Percentiles rank a stretch among this genome's conserved stretches.
These are phyloP conservation scores for Trichogramma dendrolimi DNA, from an alignment of 2,888 invertebrate genomes.

Conservation along the genomic window DNA sequence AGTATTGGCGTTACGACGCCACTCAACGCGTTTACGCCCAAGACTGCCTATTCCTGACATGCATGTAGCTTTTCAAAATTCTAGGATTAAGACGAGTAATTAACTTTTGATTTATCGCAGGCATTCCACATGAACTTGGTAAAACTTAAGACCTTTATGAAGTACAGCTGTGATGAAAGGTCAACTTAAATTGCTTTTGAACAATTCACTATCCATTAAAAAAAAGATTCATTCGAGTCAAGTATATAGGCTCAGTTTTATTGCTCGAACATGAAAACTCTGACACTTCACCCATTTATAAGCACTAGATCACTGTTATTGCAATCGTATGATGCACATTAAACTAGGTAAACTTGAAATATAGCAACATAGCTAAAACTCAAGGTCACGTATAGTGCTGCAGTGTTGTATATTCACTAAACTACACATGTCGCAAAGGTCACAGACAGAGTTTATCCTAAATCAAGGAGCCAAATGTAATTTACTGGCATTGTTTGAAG, in stretches of 20 bases:
- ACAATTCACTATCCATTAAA: constrained; percentile 46
- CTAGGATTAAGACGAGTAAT: not conserved
- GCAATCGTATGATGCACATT: not conserved
- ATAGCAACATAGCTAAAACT: no score
- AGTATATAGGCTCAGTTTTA: constrained; percentile 39
- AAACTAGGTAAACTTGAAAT: no score
- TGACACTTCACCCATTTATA: constrained; percentile 46
- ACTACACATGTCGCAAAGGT: constrained; percentile 3
- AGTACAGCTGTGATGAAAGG: no score
- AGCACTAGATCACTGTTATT: constrained; percentile 21
- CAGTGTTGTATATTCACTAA: not conserved
- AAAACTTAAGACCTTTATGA: no score
- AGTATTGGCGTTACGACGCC: constrained; percentile 51
- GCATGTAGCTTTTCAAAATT: constrained; percentile 47
- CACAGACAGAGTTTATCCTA: constrained; percentile 36
- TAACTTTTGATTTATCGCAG: constrained; percentile 18
- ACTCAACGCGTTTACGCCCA: constrained; percentile 53
- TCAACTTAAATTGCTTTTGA: constrained; percentile 33
- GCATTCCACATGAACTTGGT: constrained; percentile 30
- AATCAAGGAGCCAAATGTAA: constrained; percentile 44
- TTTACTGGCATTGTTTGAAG: constrained; percentile 41
- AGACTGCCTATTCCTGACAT: constrained; percentile 52
- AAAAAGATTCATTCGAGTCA: constrained; percentile 43
- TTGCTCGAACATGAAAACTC: constrained; percentile 40
- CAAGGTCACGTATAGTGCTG: no score